Evolutionary conservation across 2,797 vertebrate species (phyloP).

Genomic region (Rhinophrynus dorsalis): DNA sequence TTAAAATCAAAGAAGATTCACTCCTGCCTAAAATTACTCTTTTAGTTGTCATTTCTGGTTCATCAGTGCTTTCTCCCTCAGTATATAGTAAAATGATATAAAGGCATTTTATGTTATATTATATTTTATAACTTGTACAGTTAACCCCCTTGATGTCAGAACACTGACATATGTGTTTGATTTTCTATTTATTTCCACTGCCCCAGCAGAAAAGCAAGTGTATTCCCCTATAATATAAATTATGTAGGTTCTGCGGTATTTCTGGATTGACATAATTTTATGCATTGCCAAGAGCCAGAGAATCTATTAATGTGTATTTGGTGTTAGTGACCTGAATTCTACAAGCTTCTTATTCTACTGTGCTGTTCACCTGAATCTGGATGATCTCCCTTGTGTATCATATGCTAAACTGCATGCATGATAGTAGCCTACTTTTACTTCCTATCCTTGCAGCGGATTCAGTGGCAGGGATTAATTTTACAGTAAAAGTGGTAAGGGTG

Average conservation of each 20-base stretch:
- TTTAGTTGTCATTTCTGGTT: too few relatives aligned
- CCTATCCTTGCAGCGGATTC: not conserved
- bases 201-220: not conserved
- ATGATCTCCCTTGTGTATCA: not conserved
- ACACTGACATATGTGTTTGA: too few relatives aligned
- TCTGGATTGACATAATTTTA: not conserved
- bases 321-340: not conserved
- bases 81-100: too few relatives aligned
- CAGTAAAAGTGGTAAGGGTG: too few relatives aligned
- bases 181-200: not conserved
- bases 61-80: too few relatives aligned
- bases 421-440: not conserved
- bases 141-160: too few relatives aligned
- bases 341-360: not conserved
- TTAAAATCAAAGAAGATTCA: too few relatives aligned
- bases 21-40: too few relatives aligned
- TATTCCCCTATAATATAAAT: not conserved
- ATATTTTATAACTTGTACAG: too few relatives aligned
- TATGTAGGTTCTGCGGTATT: not conserved
- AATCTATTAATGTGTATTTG: not conserved
- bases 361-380: not conserved
- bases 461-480: too few relatives aligned
- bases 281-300: not conserved
- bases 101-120: too few relatives aligned
- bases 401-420: not conserved